Conservation (phyloP, 2,888 invertebrate species). For the Druceiella hillmani region DNA sequence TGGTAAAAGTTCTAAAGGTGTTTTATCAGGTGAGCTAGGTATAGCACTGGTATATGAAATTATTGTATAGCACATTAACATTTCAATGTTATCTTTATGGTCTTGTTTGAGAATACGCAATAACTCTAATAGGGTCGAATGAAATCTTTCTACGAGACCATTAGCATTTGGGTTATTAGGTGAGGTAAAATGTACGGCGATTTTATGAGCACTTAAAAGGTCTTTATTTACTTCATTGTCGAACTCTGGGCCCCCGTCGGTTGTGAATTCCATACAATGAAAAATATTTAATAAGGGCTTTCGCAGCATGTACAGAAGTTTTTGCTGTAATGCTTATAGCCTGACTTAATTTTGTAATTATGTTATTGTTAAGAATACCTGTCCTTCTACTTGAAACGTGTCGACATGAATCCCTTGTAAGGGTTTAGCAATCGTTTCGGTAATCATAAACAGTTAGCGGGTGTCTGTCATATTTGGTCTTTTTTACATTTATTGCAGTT, state of each 20-base stretch:
- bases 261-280: no score
- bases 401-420: no score
- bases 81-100: conserved; percentile 8
- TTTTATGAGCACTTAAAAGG: conserved; percentile 16
- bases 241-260: conserved; percentile 17
- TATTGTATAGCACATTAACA: conserved; percentile 7
- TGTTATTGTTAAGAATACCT: no score
- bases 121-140: conserved; percentile 21
- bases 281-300: no score
- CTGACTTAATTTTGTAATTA: no score
- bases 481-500: no score
- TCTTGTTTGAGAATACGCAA: conserved; percentile 9
- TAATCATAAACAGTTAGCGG: no score
- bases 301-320: no score
- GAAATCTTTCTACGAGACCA: conserved; percentile 19
- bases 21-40: not conserved
- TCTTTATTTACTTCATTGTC: conserved; percentile 18
- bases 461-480: no score
- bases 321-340: no score
- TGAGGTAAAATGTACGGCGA: conserved; percentile 18
- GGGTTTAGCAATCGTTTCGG: no score
- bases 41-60: conserved; percentile 5
- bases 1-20: not conserved
- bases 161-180: conserved; percentile 19
- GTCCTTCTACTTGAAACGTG: no score